Evolutionary conservation across 1,140 invertebrate species (phyloP).

Genomic region (Drosophila simulans): DNA sequence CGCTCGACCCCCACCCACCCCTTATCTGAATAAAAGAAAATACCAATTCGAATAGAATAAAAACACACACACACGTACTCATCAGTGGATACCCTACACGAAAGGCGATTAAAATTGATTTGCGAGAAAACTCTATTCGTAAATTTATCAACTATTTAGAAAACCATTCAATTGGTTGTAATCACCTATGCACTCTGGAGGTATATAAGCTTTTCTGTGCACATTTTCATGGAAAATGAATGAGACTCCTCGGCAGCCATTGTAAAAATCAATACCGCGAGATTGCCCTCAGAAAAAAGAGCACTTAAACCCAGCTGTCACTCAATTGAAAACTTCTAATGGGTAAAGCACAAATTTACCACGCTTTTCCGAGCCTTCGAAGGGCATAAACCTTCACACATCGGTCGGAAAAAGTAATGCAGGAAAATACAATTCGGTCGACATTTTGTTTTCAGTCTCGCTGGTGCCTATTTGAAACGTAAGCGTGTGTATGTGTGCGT

Average conservation of each 20-base stretch:
- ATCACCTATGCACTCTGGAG: not conserved
- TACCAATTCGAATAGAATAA: conserved; percentile 59
- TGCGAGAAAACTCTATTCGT: not conserved
- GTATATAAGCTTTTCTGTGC: conserved; percentile 12
- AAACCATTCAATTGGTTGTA: not conserved
- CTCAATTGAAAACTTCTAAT: not conserved
- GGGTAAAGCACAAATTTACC: not conserved
- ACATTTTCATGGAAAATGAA: conserved; percentile 17
- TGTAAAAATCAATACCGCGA: conserved; percentile 77
- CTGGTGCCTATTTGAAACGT: conserved; percentile 64
- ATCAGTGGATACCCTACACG: conserved; percentile 30
- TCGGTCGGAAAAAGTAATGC: conserved; percentile 45
- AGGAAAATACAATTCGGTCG: conserved; percentile 73
- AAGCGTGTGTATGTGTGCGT: conserved; percentile 39
- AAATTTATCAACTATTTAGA: not conserved
- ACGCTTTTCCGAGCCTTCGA: conserved; percentile 6
- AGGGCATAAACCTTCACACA: conserved; percentile 20
- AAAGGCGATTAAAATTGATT: not conserved
- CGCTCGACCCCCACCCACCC: not conserved
- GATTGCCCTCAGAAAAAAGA: conserved; percentile 34
- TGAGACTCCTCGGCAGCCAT: conserved; percentile 48
- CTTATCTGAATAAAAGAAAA: conserved; percentile 8
- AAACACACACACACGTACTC: conserved; percentile 18
- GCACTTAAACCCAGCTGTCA: conserved; percentile 7
- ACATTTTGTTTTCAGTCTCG: conserved; percentile 82